Conservation (phyloP, 2,797 vertebrate species). For the Yasuhikotakia modesta region DNA sequence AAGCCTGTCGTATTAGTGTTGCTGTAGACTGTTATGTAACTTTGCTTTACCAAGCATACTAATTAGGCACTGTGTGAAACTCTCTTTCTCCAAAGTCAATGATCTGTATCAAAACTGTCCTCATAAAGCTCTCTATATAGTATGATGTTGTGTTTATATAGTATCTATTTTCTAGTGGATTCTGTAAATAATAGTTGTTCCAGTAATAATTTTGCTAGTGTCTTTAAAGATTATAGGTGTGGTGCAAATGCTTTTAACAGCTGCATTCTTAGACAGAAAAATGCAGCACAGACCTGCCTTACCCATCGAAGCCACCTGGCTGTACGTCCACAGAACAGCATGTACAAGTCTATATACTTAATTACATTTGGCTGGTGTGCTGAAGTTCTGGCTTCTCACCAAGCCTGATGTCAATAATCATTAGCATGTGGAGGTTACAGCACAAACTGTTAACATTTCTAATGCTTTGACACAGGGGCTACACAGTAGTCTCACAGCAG, state of each 20-base stretch:
- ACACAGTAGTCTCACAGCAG: neutral
- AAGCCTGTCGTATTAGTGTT: neutral
- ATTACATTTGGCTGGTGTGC: constrained; percentile 55
- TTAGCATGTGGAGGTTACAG: constrained; percentile 20
- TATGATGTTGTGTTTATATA: neutral
- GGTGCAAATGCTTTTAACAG: constrained; percentile 60
- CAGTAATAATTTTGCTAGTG: constrained; percentile 48
- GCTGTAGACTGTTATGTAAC: neutral
- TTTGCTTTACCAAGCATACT: neutral
- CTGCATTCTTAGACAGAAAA: constrained; percentile 57
- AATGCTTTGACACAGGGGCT: neutral
- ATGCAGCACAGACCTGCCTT: constrained; percentile 68
- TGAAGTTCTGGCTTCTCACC: constrained; percentile 23
- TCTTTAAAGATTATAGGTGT: constrained; percentile 58
- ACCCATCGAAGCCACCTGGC: constrained; percentile 61
- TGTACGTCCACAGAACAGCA: constrained; percentile 64
- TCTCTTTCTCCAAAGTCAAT: neutral
- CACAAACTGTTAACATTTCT: constrained; percentile 10
- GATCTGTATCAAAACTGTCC: constrained; percentile 13
- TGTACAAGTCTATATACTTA: constrained; percentile 61
- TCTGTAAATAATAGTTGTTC: constrained; percentile 10
- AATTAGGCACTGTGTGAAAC: neutral
- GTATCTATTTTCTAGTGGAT: neutral
- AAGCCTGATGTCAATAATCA: constrained; percentile 36
- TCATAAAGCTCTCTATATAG: constrained; percentile 12